Evolutionary conservation across 1,140 invertebrate species (phyloP), one percentile per base, ranked within the genome.

Genomic region (Lasioglossum albipes): DNA sequence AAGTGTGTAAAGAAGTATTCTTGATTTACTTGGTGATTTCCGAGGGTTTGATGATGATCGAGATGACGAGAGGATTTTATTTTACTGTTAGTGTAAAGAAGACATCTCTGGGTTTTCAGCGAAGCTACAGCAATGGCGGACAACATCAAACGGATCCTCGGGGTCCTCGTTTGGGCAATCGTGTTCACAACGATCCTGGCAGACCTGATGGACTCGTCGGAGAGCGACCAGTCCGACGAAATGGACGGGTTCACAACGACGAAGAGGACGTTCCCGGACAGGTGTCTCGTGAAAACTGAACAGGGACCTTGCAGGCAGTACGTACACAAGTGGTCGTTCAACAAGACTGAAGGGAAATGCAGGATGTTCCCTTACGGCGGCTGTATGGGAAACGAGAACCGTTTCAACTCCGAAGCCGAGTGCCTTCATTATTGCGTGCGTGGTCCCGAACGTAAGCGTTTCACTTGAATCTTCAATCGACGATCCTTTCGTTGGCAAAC

Each of bases 341-440:
- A 96, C 90, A 94, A 95, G 64, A 93, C 94, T 7, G 94, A 94
- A 73, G 92, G 94, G 64, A 94, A 94, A 31, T 98, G 97, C 91
- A 93, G 92, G 68, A 95, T 94, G 69, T 98, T 98, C 87, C 94
- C 95, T 36, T 98, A 96, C 93, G 96, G 96, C 66, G 97, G 97
- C 45, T 97, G 97, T 89, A 94, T 95, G 62, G 96, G 96, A 36
- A 97, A 97, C 67, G 94, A 95, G 75, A 97, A 97, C 92, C 94
- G 96, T 79, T 97, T 97, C 91, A 94, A 95, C 84, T 95, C 95
- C 20, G 95, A 96, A 91, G 93, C 94, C 13, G 95, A 96, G 82
- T 97, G 97, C 88, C 92, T 96, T 64, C 93, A 95, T 82, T 93
- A 94, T 81, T 96, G 96, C 90, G 90, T 95, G 79, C 94, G 94